Percentiles rank a stretch among this genome's conserved stretches.
These are phyloP conservation scores for Yponomeuta cagnagella DNA, from an alignment of 2,888 invertebrate genomes.

Conservation along the genomic window DNA sequence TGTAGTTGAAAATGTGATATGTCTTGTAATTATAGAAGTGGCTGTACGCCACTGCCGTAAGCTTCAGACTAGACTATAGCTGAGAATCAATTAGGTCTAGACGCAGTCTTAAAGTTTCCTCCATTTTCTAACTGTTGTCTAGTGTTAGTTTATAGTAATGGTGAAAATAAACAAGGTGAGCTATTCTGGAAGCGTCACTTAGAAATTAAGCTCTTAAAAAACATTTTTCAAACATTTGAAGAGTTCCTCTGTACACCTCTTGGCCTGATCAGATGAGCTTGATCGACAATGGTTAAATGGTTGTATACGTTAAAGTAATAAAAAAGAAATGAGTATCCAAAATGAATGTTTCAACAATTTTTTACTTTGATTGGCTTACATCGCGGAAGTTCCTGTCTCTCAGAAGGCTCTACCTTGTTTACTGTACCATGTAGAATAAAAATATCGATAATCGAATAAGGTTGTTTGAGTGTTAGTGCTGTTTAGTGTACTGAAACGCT, in stretches of 20 bases:
- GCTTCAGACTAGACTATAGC: neutral
- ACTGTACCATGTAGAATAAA: neutral
- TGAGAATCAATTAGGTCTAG: neutral
- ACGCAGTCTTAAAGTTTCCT: neutral
- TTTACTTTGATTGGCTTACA: too few relatives aligned
- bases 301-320: too few relatives aligned
- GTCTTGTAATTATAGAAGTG: neutral
- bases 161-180: neutral
- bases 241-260: too few relatives aligned
- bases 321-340: too few relatives aligned
- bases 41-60: neutral
- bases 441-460: neutral
- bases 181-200: neutral
- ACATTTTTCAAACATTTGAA: neutral
- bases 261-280: too few relatives aligned
- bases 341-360: too few relatives aligned
- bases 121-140: neutral
- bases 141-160: neutral
- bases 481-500: neutral
- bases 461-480: conserved; percentile 1
- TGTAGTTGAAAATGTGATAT: too few relatives aligned
- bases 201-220: neutral
- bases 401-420: neutral
- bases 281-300: too few relatives aligned
- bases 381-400: neutral